Percentiles rank a stretch among this genome's conserved stretches.
phyloP scores from a whole-genome alignment of 2,888 invertebrate species.

The Microdon myrmicae region DNA sequence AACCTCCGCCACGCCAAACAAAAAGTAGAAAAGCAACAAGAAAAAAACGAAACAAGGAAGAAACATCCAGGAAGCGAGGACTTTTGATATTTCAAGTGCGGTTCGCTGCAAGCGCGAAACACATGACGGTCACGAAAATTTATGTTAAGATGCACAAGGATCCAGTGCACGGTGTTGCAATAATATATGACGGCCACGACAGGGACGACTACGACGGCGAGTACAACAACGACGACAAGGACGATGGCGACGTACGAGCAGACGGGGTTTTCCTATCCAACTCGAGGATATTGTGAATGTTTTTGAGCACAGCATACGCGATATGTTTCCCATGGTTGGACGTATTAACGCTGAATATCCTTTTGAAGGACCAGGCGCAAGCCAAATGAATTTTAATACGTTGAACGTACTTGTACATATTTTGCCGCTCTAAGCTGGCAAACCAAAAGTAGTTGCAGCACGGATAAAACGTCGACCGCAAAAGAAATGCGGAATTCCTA shows the following conservation, averaged over 20 bases:
- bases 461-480: slow-evolving; percentile 27
- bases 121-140: slow-evolving; percentile 30
- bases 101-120: slow-evolving; percentile 29
- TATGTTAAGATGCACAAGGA: slow-evolving; percentile 16
- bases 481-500: slow-evolving; percentile 32
- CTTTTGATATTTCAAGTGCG: slow-evolving; percentile 46
- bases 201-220: not conserved
- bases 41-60: slow-evolving; percentile 4
- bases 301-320: slow-evolving; percentile 22
- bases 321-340: slow-evolving; percentile 25
- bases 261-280: too few species aligned
- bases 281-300: too few species aligned
- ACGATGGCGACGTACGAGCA: too few species aligned
- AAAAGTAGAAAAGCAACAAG: not conserved
- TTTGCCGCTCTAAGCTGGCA: slow-evolving; percentile 34
- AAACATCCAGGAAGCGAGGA: slow-evolving; percentile 34
- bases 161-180: not conserved
- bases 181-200: not conserved
- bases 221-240: slow-evolving; percentile 2
- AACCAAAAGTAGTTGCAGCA: slow-evolving; percentile 37
- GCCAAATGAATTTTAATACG: slow-evolving; percentile 44
- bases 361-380: slow-evolving; percentile 9
- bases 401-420: slow-evolving; percentile 26
- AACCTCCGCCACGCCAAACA: too few species aligned
- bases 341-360: slow-evolving; percentile 39